phyloP scores from a whole-genome alignment of 2,113 vertebrate genomes.

The Pelmatolapia mariae region DNA sequence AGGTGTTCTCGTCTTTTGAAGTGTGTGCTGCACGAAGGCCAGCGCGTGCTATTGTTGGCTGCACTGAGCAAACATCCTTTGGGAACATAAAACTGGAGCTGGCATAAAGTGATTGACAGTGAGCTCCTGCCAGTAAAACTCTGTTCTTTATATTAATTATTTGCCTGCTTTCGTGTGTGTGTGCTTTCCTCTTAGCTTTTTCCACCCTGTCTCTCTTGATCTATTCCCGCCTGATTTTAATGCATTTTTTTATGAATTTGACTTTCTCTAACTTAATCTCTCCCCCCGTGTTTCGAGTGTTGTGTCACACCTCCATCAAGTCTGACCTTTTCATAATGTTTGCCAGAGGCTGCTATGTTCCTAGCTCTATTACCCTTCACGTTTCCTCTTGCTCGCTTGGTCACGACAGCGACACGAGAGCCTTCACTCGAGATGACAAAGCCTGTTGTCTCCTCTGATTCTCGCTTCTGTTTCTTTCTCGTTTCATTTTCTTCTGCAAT shows the following conservation, averaged over 20 bases:
- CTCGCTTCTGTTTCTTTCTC: neutral
- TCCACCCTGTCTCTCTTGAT: neutral
- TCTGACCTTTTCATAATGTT: conserved; percentile 44
- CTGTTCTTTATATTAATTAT: neutral
- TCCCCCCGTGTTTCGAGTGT: neutral
- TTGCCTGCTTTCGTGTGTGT: neutral
- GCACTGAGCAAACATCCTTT: neutral
- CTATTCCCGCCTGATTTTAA: neutral
- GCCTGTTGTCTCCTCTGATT: neutral
- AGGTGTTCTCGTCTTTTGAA: neutral
- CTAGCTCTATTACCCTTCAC: conserved; percentile 5
- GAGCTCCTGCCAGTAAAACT: neutral
- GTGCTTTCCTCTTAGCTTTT: neutral
- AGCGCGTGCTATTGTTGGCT: neutral
- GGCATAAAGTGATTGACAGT: neutral
- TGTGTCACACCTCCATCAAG: conserved; percentile 10
- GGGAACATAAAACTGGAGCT: neutral
- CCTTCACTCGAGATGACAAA: neutral
- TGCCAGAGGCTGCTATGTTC: conserved; percentile 18
- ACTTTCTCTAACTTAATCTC: neutral
- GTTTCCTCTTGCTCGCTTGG: neutral
- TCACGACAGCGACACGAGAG: conserved; percentile 10
- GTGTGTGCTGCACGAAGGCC: neutral
- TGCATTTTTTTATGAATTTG: neutral
- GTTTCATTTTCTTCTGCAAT: conserved; percentile 8